These are phyloP conservation scores for Nannobrachium achirus DNA, from an alignment of 2,113 vertebrate species.

Conservation along the genomic window DNA sequence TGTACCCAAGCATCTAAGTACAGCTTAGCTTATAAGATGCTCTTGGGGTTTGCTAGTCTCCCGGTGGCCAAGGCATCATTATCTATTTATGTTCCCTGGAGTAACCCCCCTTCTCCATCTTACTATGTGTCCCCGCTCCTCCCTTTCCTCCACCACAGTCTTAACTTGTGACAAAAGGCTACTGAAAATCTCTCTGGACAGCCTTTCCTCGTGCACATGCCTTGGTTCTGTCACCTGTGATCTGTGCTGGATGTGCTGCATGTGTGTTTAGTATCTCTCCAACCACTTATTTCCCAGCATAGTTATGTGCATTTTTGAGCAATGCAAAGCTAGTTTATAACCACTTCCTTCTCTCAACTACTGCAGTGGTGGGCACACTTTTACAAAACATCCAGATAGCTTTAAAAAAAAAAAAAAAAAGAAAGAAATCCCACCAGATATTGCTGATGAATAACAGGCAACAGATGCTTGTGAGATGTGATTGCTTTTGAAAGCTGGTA, in stretches of 20 bases:
- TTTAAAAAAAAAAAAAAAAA: too few species aligned
- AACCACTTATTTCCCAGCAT: too few species aligned
- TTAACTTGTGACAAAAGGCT: constrained; percentile 38
- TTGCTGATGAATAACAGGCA: not conserved
- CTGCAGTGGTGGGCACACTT: not conserved
- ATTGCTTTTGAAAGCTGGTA: not conserved
- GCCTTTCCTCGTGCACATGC: constrained; percentile 20
- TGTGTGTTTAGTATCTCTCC: not conserved
- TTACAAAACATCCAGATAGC: not conserved
- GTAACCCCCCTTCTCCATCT: constrained; percentile 33
- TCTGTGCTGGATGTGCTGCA: not conserved
- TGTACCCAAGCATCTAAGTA: not conserved
- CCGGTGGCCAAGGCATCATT: constrained; percentile 43
- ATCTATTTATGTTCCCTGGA: constrained; percentile 58
- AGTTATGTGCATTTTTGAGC: too few species aligned
- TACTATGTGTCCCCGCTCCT: constrained; percentile 5
- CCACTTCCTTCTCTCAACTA: not conserved
- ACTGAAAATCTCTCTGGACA: constrained; percentile 20
- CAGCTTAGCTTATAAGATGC: constrained; percentile 48
- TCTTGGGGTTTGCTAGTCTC: constrained; percentile 18
- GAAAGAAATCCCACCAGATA: too few species aligned
- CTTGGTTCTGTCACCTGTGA: constrained; percentile 16
- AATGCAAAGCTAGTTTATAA: not conserved
- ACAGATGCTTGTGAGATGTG: not conserved
- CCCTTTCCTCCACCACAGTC: not conserved